Evolutionary conservation across 2,113 vertebrate genomes (phyloP).

Genomic region (Chrysochloris asiatica): DNA sequence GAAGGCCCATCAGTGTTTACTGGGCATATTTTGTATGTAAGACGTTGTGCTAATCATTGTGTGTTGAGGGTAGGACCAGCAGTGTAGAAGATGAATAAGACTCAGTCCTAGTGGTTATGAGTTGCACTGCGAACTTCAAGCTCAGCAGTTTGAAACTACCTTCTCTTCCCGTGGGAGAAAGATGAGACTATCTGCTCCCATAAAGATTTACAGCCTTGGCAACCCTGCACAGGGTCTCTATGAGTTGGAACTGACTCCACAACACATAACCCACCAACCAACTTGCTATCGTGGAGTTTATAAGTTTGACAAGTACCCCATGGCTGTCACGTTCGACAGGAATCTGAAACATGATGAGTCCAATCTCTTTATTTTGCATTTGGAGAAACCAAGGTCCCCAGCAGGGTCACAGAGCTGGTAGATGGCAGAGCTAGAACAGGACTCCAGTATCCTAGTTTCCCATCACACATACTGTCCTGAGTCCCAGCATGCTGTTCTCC

Average conservation of each 20-base stretch:
- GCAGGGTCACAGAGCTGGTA: not conserved
- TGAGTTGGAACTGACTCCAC: too few relatives aligned
- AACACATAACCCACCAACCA: too few relatives aligned
- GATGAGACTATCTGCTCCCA: too few relatives aligned
- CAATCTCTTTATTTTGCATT: not conserved
- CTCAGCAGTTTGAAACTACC: too few relatives aligned
- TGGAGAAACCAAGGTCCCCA: not conserved
- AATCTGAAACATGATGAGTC: not conserved
- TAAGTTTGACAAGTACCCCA: not conserved
- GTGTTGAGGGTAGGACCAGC: not conserved
- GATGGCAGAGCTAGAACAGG: not conserved
- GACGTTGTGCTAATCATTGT: too few relatives aligned
- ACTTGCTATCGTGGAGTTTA: not conserved
- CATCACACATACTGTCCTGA: rapidly evolving
- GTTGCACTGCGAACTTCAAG: too few relatives aligned
- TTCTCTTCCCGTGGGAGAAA: too few relatives aligned
- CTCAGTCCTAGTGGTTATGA: too few relatives aligned
- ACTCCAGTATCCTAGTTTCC: not conserved
- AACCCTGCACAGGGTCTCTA: too few relatives aligned
- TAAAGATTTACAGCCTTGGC: too few relatives aligned
- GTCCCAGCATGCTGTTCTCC: not conserved
- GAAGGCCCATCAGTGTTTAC: not conserved
- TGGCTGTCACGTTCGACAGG: not conserved
- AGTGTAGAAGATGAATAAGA: not conserved
- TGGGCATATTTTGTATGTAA: not conserved